phyloP scores from a whole-genome alignment of 2,797 vertebrate genomes.

The Cyprinodon diabolis region DNA sequence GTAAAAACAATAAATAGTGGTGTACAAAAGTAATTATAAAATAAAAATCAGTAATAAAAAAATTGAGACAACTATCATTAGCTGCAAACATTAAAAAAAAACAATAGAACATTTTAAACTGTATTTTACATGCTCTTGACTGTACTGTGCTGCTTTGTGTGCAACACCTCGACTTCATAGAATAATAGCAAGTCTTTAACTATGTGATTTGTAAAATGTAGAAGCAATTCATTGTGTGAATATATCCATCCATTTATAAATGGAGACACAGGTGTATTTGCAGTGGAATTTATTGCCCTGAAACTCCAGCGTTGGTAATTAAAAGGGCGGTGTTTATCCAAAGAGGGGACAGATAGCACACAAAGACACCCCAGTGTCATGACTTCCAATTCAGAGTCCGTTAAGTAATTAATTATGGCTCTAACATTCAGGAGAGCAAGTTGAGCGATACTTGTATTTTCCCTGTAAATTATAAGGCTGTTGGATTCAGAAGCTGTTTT shows the following conservation, averaged over 20 bases:
- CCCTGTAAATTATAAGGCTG: constrained; percentile 18
- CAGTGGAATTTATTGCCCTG: constrained; percentile 37
- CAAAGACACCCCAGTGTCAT: constrained; percentile 42
- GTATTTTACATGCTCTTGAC: no score
- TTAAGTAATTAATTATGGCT: constrained; percentile 55
- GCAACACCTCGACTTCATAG: not conserved
- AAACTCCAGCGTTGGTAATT: constrained; percentile 55
- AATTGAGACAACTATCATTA: no score
- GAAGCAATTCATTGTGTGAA: constrained; percentile 6
- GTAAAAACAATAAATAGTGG: no score
- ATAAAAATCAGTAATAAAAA: no score
- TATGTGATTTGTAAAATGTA: not conserved
- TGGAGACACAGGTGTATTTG: not conserved
- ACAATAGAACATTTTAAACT: no score
- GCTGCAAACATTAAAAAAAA: no score
- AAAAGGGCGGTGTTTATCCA: constrained; percentile 59
- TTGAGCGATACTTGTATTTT: constrained; percentile 32
- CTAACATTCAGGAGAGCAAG: constrained; percentile 45
- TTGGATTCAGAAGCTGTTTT: constrained; percentile 19
- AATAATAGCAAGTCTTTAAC: not conserved
- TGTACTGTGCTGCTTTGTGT: not conserved
- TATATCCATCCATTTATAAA: constrained; percentile 15
- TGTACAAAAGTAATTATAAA: no score
- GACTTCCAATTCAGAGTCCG: constrained; percentile 44
- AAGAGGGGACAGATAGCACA: constrained; percentile 24